Evolutionary conservation across 2,888 invertebrate species (phyloP).

Genomic region (Tyria jacobaeae): DNA sequence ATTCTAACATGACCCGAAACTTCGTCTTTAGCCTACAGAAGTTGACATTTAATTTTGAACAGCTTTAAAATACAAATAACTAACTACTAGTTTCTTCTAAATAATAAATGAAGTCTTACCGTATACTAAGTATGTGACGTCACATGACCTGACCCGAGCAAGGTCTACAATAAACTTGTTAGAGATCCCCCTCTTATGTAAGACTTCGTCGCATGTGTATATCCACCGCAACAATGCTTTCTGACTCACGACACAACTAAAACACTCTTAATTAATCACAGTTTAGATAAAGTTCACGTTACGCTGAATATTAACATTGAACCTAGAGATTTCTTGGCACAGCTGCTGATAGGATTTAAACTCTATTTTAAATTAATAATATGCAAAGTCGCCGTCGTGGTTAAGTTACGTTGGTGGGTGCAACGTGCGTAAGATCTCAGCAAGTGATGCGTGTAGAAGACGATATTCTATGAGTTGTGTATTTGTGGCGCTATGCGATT

Average conservation of each 20-base stretch:
- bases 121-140: background rate
- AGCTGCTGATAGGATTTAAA: constrained; percentile 23
- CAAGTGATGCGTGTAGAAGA: constrained; percentile 39
- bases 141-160: constrained; percentile 46
- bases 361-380: constrained; percentile 22
- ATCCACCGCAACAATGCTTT: constrained; percentile 53
- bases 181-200: constrained; percentile 48
- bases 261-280: constrained; percentile 12
- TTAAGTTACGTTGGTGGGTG: constrained; percentile 37
- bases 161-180: constrained; percentile 58
- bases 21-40: too few relatives aligned
- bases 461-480: constrained; percentile 19
- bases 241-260: constrained; percentile 43
- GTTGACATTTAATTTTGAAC: too few relatives aligned
- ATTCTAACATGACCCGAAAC: too few relatives aligned
- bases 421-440: constrained; percentile 49
- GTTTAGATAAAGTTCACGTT: constrained; percentile 8
- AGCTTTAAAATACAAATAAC: too few relatives aligned
- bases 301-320: constrained; percentile 17
- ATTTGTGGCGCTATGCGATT: background rate
- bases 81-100: too few relatives aligned
- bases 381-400: background rate
- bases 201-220: constrained; percentile 52
- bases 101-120: background rate
- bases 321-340: constrained; percentile 16